phyloP scores from a whole-genome alignment of 2,888 invertebrate genomes.

The Adelphocoris suturalis region DNA sequence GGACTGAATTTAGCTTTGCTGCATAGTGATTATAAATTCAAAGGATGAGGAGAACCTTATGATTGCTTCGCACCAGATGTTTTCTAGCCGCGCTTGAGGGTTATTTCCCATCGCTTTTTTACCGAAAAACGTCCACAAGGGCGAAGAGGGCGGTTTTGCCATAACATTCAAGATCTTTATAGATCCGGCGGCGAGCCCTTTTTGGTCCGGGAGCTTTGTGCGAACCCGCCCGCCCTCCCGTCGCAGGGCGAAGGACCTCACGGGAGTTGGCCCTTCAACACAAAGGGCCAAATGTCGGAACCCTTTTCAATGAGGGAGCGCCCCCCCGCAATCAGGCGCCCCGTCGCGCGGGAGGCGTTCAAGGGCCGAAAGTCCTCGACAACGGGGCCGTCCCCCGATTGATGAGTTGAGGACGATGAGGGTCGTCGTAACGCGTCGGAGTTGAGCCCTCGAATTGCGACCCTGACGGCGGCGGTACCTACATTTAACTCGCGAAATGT shows the following conservation, averaged over 20 bases:
- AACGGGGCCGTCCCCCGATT: background rate
- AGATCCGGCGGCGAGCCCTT: slow-evolving; percentile 40
- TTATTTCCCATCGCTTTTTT: background rate
- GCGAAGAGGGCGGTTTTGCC: background rate
- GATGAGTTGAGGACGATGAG: background rate
- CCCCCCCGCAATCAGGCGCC: slow-evolving; percentile 34
- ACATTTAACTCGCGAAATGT: too few species aligned
- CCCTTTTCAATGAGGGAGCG: slow-evolving; percentile 38
- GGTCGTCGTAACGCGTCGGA: background rate
- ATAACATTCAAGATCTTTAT: slow-evolving; percentile 59
- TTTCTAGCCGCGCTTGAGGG: background rate
- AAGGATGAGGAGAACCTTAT: background rate
- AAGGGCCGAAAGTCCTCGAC: background rate
- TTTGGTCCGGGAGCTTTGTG: background rate
- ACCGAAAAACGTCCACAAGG: slow-evolving; percentile 1
- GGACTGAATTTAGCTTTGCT: background rate
- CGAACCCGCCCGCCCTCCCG: background rate
- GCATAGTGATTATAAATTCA: background rate
- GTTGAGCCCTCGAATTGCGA: background rate
- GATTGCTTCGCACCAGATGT: slow-evolving; percentile 11
- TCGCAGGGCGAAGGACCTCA: background rate
- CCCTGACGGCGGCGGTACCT: background rate
- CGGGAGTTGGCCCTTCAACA: slow-evolving; percentile 38
- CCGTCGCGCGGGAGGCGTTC: slow-evolving; percentile 20
- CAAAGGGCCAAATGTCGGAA: slow-evolving; percentile 40